phyloP scores from a whole-genome alignment of 2,888 invertebrate species.

The Cephus pygmeus region DNA sequence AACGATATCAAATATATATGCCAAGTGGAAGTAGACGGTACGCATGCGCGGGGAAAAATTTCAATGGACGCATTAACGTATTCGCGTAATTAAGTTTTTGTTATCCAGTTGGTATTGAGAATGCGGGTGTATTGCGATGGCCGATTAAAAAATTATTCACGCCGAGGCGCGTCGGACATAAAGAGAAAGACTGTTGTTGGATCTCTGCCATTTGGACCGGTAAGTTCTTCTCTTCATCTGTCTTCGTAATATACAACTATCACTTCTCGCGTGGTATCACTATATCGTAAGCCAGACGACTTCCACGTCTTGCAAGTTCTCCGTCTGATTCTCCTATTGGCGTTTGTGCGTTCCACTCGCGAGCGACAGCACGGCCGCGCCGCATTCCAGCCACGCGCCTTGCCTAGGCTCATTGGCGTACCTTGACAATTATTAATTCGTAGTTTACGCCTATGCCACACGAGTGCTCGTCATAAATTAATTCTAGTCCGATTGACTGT shows the following conservation, averaged over 20 bases:
- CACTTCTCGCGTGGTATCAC: not conserved
- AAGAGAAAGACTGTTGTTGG: not conserved
- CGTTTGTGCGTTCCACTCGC: slow-evolving; percentile 48
- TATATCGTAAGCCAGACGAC: not conserved
- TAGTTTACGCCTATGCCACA: not conserved
- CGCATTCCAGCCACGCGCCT: slow-evolving; percentile 65
- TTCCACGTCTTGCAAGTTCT: slow-evolving; percentile 21
- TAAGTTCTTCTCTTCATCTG: slow-evolving; percentile 21
- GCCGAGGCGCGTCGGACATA: not conserved
- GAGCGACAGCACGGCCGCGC: slow-evolving; percentile 49
- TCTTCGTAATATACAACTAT: slow-evolving; percentile 14
- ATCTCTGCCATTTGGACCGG: slow-evolving; percentile 15
- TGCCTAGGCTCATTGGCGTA: slow-evolving; percentile 57
- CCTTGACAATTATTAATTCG: slow-evolving; percentile 12
- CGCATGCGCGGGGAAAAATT: not conserved
- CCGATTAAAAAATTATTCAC: slow-evolving; percentile 44
- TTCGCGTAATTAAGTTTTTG: slow-evolving; percentile 59
- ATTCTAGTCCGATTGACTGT: not conserved
- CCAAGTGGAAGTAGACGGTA: too few relatives aligned
- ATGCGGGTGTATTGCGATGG: slow-evolving; percentile 34
- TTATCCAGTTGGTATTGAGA: slow-evolving; percentile 37
- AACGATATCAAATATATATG: not conserved
- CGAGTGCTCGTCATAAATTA: not conserved
- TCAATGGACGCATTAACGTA: slow-evolving; percentile 35
- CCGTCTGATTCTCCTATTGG: slow-evolving; percentile 42